Evolutionary conservation across 2,888 invertebrate species (phyloP).

Genomic region (Ornithoptera priamus): DNA sequence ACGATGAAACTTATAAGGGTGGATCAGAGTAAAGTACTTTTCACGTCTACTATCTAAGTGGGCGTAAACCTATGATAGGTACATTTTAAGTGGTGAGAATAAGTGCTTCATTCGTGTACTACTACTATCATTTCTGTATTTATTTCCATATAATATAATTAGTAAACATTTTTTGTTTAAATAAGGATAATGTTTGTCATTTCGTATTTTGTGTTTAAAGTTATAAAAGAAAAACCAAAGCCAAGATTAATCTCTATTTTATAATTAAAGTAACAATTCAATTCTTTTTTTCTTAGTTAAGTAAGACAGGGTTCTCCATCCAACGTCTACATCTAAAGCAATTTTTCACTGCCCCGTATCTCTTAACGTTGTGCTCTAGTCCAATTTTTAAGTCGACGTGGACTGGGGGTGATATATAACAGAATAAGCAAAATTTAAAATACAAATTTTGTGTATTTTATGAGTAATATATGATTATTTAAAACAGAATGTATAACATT

Average conservation of each 20-base stretch:
- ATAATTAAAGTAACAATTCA: constrained; percentile 42
- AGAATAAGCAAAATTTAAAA: constrained; percentile 27
- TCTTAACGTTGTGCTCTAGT: constrained; percentile 38
- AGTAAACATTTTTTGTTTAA: too few species aligned
- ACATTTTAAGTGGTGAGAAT: too few species aligned
- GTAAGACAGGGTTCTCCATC: constrained; percentile 52
- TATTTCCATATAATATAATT: too few species aligned
- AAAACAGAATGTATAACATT: background rate
- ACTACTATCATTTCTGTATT: too few species aligned
- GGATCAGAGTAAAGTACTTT: constrained; percentile 1
- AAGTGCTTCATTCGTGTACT: too few species aligned
- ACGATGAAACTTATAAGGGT: constrained; percentile 12
- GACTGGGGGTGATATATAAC: constrained; percentile 35
- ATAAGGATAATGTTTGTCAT: too few species aligned
- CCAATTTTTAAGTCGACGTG: constrained; percentile 42
- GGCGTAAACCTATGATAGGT: too few species aligned
- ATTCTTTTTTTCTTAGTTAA: constrained; percentile 52
- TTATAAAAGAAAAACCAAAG: too few species aligned
- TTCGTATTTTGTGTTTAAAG: too few species aligned
- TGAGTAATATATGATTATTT: background rate
- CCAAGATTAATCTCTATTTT: too few species aligned
- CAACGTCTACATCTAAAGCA: constrained; percentile 62
- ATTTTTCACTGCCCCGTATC: constrained; percentile 62
- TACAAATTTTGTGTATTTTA: constrained; percentile 32
- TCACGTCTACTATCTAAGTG: constrained; percentile 7